A percentile compares a stretch with the other conserved stretches of the same genome.
Evolutionary conservation across 2,888 invertebrate genomes (phyloP).

Genomic region (Phengaris arion): DNA sequence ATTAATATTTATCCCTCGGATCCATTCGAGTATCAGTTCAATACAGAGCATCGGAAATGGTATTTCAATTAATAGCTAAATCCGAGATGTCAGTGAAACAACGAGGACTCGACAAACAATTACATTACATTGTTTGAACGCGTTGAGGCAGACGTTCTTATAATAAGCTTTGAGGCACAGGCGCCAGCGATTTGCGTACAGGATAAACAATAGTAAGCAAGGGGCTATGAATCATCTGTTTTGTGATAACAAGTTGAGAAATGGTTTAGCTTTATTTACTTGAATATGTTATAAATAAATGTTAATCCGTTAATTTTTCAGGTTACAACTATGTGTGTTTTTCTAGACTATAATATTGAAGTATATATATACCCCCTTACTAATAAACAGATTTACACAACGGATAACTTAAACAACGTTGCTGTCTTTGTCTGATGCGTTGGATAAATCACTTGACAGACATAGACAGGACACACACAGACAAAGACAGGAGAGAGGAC

Average conservation of each 20-base stretch:
- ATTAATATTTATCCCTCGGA: background rate
- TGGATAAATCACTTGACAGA: too few relatives aligned
- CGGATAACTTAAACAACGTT: too few relatives aligned
- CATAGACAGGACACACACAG: too few relatives aligned
- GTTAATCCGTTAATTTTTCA: too few relatives aligned
- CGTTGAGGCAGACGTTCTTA: constrained; percentile 50
- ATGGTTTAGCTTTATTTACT: background rate
- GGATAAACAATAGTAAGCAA: constrained; percentile 37
- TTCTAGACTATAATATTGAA: too few relatives aligned
- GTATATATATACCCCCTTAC: too few relatives aligned
- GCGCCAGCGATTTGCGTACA: constrained; percentile 46
- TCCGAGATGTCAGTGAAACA: constrained; percentile 52
- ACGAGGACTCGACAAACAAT: constrained; percentile 53
- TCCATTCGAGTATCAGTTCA: constrained; percentile 30
- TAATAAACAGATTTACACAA: too few relatives aligned
- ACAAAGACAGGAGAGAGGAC: too few relatives aligned
- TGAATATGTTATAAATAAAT: too few relatives aligned
- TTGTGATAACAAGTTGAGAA: background rate
- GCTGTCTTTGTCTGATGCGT: too few relatives aligned
- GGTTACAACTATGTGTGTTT: too few relatives aligned
- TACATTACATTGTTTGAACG: constrained; percentile 53
- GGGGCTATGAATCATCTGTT: background rate
- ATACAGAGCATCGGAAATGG: constrained; percentile 38
- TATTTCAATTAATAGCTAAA: constrained; percentile 51
- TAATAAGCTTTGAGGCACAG: constrained; percentile 35